A percentile compares a stretch with the other conserved stretches of the same genome.
Evolutionary conservation across 2,113 vertebrate genomes (phyloP).

Genomic region (Larimichthys polyactis): DNA sequence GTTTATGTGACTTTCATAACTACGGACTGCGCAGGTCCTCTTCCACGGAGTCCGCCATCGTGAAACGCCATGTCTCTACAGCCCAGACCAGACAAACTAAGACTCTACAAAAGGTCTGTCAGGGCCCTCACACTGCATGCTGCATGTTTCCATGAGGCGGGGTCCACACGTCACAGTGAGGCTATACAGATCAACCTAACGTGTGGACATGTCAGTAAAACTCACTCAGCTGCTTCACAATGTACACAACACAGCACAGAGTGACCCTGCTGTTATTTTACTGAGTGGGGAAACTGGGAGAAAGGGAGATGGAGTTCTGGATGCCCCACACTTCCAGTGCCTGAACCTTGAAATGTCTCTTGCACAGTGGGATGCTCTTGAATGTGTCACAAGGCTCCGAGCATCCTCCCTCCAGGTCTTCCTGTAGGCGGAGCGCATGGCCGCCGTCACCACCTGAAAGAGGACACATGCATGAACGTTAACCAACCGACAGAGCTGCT

Average conservation of each 20-base stretch:
- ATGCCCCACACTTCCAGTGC: slow-evolving; percentile 89
- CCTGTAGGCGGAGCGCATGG: slow-evolving; percentile 83
- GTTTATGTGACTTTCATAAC: no score
- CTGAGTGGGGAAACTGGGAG: slow-evolving; percentile 33
- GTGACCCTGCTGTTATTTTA: slow-evolving; percentile 6
- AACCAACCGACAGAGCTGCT: background rate
- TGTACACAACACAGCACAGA: background rate
- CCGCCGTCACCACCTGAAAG: slow-evolving; percentile 87
- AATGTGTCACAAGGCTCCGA: slow-evolving; percentile 88
- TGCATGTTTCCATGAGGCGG: background rate
- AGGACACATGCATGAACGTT: slow-evolving; percentile 26
- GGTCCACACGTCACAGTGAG: background rate
- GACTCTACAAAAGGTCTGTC: no score
- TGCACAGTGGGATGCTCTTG: slow-evolving; percentile 88
- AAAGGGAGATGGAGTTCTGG: slow-evolving; percentile 75
- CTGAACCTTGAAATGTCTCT: slow-evolving; percentile 88
- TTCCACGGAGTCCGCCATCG: no score
- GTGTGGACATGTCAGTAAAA: background rate
- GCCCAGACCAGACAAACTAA: no score
- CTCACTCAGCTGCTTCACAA: background rate
- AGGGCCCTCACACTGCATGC: background rate
- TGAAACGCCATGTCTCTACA: no score
- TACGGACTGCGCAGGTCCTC: no score
- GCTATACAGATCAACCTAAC: background rate
- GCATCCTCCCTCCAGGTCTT: slow-evolving; percentile 80